Percentiles rank a stretch among this genome's conserved stretches.
phyloP scores from a whole-genome alignment of 2,888 invertebrate species.

The Parnassius apollo region DNA sequence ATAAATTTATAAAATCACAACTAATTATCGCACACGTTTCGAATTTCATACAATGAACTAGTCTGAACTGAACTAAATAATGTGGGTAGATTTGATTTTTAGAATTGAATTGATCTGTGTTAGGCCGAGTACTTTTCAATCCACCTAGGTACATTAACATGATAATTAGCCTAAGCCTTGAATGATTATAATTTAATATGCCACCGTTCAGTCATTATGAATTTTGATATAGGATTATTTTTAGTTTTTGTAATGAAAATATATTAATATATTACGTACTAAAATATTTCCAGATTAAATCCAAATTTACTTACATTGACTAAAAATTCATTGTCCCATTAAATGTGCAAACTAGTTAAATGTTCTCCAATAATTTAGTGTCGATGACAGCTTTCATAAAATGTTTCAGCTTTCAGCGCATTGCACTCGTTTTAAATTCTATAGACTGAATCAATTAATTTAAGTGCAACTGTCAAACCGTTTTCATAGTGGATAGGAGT shows the following conservation, averaged over 20 bases:
- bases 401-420: constrained; percentile 6
- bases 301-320: background rate
- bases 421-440: constrained; percentile 5
- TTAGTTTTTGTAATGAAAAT: too few relatives aligned
- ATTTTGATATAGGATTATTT: too few relatives aligned
- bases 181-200: background rate
- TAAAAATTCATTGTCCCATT: background rate
- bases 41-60: too few relatives aligned
- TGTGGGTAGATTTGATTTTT: too few relatives aligned
- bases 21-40: too few relatives aligned
- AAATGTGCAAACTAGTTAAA: background rate
- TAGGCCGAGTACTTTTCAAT: too few relatives aligned
- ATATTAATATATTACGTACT: too few relatives aligned
- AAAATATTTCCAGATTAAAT: too few relatives aligned
- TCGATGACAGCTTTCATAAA: constrained; percentile 18
- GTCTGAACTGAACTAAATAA: too few relatives aligned
- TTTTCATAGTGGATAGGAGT: background rate
- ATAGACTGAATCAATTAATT: constrained; percentile 5
- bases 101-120: too few relatives aligned
- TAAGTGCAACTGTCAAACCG: constrained; percentile 1
- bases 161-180: constrained; percentile 41
- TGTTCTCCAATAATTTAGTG: constrained; percentile 7
- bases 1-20: too few relatives aligned
- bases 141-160: constrained; percentile 35
- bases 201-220: too few relatives aligned